phyloP scores from a whole-genome alignment of 2,888 invertebrate genomes.

The Diabrotica balteata region DNA sequence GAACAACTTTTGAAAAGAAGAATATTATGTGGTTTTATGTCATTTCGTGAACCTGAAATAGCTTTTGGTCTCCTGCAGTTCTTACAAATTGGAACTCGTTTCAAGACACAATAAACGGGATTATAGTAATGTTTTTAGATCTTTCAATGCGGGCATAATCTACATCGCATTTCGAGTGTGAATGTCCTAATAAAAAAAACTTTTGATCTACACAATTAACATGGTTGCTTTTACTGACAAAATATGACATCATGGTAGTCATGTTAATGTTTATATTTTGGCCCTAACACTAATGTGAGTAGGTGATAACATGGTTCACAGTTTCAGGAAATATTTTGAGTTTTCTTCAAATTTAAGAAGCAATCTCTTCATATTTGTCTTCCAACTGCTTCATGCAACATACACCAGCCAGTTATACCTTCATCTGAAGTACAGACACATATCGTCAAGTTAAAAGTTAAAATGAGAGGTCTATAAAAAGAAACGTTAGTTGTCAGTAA shows the following conservation, averaged over 20 bases:
- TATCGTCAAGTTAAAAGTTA: constrained; percentile 29
- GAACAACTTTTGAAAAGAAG: too few species aligned
- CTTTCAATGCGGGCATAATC: constrained; percentile 39
- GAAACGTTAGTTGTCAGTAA: constrained; percentile 23
- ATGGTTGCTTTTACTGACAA: not conserved
- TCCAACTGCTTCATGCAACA: constrained; percentile 30
- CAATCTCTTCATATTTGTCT: constrained; percentile 18
- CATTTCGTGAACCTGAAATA: constrained; percentile 28
- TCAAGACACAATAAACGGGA: constrained; percentile 13
- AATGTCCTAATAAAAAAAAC: constrained; percentile 28
- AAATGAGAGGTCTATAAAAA: constrained; percentile 32
- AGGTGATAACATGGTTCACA: constrained; percentile 28
- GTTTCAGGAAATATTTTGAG: constrained; percentile 27
- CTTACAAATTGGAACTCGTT: constrained; percentile 33
- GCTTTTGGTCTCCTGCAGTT: constrained; percentile 31
- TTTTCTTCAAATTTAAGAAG: constrained; percentile 34
- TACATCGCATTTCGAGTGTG: constrained; percentile 38
- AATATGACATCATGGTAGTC: constrained; percentile 35
- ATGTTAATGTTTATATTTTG: constrained; percentile 42
- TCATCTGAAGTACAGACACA: constrained; percentile 17
- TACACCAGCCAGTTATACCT: constrained; percentile 6
- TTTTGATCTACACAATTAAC: constrained; percentile 14
- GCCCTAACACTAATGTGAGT: constrained; percentile 41
- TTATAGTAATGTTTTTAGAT: constrained; percentile 23
- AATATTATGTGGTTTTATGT: too few species aligned